Conservation (phyloP, 2,888 invertebrate species). For the Agrotis exclamationis region DNA sequence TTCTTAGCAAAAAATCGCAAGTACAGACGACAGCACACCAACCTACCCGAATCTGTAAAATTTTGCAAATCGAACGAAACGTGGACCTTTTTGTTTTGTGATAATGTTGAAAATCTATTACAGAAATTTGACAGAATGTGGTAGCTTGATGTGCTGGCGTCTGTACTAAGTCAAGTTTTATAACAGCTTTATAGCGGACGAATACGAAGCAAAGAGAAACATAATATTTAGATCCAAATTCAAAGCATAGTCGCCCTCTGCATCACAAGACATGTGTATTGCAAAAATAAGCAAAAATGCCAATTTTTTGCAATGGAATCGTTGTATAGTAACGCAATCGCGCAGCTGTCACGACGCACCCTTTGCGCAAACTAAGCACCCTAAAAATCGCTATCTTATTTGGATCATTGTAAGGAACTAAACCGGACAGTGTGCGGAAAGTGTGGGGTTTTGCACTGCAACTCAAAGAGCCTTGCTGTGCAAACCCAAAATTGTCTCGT, state of each 20-base stretch:
- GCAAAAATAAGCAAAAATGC: neutral
- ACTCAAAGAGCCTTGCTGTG: neutral
- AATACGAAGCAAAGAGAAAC: neutral
- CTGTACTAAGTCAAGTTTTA: neutral
- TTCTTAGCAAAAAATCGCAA: neutral
- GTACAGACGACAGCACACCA: no score
- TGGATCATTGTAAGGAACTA: slow-evolving; percentile 9
- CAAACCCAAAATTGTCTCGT: neutral
- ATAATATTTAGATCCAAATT: slow-evolving; percentile 1
- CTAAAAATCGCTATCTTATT: slow-evolving; percentile 40
- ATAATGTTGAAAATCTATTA: no score
- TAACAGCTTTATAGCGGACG: neutral
- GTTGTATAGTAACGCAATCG: slow-evolving; percentile 9
- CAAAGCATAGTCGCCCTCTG: neutral
- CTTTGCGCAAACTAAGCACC: slow-evolving; percentile 30
- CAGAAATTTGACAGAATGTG: no score
- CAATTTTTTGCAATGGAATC: neutral
- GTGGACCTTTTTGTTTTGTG: no score
- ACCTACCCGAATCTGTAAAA: no score
- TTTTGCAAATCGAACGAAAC: no score
- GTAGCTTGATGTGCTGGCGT: no score
- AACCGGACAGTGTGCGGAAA: slow-evolving; percentile 6
- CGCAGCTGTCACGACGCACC: slow-evolving; percentile 46
- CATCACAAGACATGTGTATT: neutral
- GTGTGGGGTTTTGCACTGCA: neutral